Conservation (phyloP, 1,140 invertebrate species). For the Drosophila repleta region DNA sequence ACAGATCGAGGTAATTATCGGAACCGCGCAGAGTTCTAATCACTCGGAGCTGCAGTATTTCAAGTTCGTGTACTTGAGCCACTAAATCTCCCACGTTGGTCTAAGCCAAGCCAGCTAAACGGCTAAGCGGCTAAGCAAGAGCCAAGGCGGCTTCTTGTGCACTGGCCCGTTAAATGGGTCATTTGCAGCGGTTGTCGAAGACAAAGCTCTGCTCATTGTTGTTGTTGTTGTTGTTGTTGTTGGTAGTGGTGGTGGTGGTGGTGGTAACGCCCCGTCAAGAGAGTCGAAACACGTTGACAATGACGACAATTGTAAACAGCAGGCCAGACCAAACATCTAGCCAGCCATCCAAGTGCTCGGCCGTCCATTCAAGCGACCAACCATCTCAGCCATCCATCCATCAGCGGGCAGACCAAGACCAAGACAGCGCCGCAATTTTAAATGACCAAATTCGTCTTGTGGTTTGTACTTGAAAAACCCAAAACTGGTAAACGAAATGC, state of each 20-base stretch:
- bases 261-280: constrained; percentile 68
- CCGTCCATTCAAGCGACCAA: constrained; percentile 18
- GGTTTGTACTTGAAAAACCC: constrained; percentile 77
- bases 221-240: constrained; percentile 25
- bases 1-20: constrained; percentile 58
- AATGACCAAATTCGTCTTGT: constrained; percentile 80
- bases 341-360: constrained; percentile 17
- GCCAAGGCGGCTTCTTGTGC: constrained; percentile 50
- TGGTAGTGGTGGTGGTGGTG: constrained; percentile 28
- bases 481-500: constrained; percentile 76
- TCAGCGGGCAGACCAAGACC: constrained; percentile 42
- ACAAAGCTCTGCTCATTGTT: constrained; percentile 67
- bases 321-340: constrained; percentile 50
- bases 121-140: constrained; percentile 3
- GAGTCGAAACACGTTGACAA: constrained; percentile 75
- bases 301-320: constrained; percentile 75
- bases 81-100: constrained; percentile 38
- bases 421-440: constrained; percentile 73
- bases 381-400: constrained; percentile 38
- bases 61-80: constrained; percentile 25
- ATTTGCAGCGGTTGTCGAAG: constrained; percentile 60
- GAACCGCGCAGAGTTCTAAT: constrained; percentile 51
- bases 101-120: constrained; percentile 4
- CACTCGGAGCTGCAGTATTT: constrained; percentile 26
- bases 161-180: constrained; percentile 79